These are phyloP conservation scores for Synodontis membranacea DNA, from an alignment of 2,113 vertebrate genomes.

Conservation along the genomic window DNA sequence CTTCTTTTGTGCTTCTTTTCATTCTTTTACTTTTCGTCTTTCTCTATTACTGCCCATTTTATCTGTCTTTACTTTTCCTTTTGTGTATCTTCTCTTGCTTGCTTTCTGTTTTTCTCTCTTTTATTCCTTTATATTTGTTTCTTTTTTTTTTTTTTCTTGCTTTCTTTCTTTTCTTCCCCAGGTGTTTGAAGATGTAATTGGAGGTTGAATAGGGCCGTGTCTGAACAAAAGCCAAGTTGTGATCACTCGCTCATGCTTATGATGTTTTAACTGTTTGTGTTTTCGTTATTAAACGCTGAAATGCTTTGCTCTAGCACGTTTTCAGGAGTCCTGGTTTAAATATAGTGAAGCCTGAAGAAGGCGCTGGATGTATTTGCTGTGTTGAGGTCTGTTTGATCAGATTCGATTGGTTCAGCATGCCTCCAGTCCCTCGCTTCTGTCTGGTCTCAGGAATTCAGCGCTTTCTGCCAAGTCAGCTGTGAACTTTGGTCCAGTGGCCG, in stretches of 20 bases:
- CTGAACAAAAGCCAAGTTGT: too few species aligned
- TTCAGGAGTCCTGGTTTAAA: neutral
- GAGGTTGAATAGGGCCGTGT: neutral
- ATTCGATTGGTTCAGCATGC: neutral
- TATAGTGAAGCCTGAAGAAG: neutral
- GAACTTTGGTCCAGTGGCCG: neutral
- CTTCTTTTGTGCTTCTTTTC: too few species aligned
- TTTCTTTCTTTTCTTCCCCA: neutral
- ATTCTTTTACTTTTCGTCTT: too few species aligned
- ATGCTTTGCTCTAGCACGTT: too few species aligned
- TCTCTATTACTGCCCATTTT: too few species aligned
- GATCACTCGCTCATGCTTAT: neutral
- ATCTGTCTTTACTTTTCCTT: too few species aligned
- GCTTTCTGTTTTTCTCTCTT: too few species aligned
- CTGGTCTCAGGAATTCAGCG: neutral
- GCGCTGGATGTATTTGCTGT: neutral
- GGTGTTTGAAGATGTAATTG: neutral
- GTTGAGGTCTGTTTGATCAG: neutral
- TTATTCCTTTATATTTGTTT: too few species aligned
- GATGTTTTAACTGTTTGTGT: too few species aligned
- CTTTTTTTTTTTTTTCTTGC: neutral
- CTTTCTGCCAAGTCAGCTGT: neutral
- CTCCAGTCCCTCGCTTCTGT: neutral
- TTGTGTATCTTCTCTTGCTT: too few species aligned
- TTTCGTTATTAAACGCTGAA: too few species aligned